A percentile compares a stretch with the other conserved stretches of the same genome.
These are phyloP conservation scores for Antennarius striatus DNA, from an alignment of 2,113 vertebrate species.

Conservation along the genomic window DNA sequence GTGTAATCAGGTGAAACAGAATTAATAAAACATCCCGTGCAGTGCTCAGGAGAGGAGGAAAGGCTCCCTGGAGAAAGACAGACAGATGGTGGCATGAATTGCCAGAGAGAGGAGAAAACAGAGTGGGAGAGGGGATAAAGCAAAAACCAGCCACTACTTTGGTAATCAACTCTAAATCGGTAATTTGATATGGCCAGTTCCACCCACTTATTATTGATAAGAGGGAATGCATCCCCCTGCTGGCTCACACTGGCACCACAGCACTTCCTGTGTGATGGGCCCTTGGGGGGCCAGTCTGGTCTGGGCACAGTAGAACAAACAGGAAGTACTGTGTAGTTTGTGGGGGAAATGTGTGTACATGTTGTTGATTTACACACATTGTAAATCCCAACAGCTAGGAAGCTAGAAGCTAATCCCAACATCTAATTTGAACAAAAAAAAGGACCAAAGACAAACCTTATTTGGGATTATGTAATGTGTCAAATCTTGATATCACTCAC, in stretches of 20 bases:
- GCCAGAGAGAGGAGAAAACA: slow-evolving; percentile 47
- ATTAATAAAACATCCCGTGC: slow-evolving; percentile 78
- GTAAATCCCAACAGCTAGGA: slow-evolving; percentile 76
- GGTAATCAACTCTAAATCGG: slow-evolving; percentile 74
- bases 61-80: slow-evolving; percentile 60
- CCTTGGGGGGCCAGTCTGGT: slow-evolving; percentile 38
- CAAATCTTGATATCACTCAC: slow-evolving; percentile 44
- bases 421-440: slow-evolving; percentile 69
- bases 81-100: slow-evolving; percentile 74
- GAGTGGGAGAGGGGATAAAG: slow-evolving; percentile 60
- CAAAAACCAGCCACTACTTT: slow-evolving; percentile 68
- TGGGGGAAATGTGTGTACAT: too few relatives aligned
- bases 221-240: slow-evolving; percentile 56
- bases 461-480: slow-evolving; percentile 59
- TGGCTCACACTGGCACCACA: slow-evolving; percentile 37
- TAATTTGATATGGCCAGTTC: slow-evolving; percentile 75
- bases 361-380: slow-evolving; percentile 3
- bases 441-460: slow-evolving; percentile 65
- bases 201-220: slow-evolving; percentile 78
- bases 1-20: slow-evolving; percentile 79
- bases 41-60: slow-evolving; percentile 52
- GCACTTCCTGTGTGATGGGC: slow-evolving; percentile 59
- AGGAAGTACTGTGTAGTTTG: slow-evolving; percentile 47
- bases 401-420: slow-evolving; percentile 75
- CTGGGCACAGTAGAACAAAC: slow-evolving; percentile 34